phyloP scores from a whole-genome alignment of 2,888 invertebrate species.

The Lingula anatina region DNA sequence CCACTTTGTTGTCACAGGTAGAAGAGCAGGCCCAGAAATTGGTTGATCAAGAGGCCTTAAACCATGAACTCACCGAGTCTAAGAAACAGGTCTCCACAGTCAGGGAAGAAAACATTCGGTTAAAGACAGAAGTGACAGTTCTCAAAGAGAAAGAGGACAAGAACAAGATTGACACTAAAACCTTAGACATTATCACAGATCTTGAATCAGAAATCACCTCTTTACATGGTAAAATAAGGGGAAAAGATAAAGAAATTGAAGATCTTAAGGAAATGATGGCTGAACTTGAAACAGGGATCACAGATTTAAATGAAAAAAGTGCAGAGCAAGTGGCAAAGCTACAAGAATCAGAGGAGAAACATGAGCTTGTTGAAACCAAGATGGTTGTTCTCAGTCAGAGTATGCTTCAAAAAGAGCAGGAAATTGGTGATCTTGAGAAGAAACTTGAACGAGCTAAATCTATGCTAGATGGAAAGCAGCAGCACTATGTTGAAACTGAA shows the following conservation, averaged over 20 bases:
- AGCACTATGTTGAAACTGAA: too few relatives aligned
- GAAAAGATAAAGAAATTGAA: constrained; percentile 15
- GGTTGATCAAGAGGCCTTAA: constrained; percentile 9
- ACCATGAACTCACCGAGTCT: constrained; percentile 6
- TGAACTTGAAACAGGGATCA: constrained; percentile 18
- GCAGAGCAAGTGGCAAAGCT: constrained; percentile 12
- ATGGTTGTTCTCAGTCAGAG: constrained; percentile 18
- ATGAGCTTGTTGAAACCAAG: constrained; percentile 14
- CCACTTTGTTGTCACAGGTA: constrained; percentile 11
- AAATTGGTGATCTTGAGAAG: constrained; percentile 13
- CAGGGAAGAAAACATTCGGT: constrained; percentile 4
- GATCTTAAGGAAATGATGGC: constrained; percentile 10
- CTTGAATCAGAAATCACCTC: constrained; percentile 12
- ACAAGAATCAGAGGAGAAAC: constrained; percentile 11
- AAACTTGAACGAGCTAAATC: constrained; percentile 18
- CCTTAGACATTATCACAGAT: constrained; percentile 14
- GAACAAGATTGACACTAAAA: constrained; percentile 5
- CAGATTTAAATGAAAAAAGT: constrained; percentile 19
- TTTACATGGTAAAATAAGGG: constrained; percentile 11
- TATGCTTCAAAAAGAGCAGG: constrained; percentile 19
- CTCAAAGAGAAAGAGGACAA: constrained; percentile 3
- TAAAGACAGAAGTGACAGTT: constrained; percentile 8
- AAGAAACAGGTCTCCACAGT: constrained; percentile 4
- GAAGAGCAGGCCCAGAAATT: constrained; percentile 9
- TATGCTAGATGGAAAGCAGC: constrained; percentile 13